phyloP scores from a whole-genome alignment of 2,113 vertebrate genomes.

The Falco punctatus region DNA sequence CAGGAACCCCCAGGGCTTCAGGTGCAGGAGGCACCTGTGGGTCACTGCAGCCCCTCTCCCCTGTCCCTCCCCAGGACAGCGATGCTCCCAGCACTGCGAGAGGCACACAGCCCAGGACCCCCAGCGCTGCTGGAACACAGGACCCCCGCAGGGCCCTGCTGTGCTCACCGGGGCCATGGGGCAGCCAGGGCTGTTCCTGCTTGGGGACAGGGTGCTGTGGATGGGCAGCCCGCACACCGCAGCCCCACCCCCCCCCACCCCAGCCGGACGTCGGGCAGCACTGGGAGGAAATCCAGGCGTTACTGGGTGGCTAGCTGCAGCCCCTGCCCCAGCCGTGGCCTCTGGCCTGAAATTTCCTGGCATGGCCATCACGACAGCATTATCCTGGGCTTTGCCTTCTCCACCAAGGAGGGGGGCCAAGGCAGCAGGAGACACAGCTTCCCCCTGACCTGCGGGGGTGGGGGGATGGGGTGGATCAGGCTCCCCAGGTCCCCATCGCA shows the following conservation, averaged over 20 bases:
- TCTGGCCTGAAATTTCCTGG: conserved; percentile 39
- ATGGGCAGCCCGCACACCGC: background rate
- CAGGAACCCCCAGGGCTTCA: background rate
- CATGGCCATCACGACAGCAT: background rate
- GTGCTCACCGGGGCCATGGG: background rate
- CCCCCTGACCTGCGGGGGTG: background rate
- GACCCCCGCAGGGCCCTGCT: accelerated
- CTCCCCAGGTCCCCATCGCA: background rate
- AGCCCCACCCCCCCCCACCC: background rate
- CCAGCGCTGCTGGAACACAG: accelerated
- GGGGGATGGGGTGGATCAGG: background rate
- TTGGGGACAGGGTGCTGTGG: accelerated
- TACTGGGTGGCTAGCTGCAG: background rate
- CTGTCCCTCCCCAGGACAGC: accelerated
- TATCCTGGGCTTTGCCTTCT: background rate
- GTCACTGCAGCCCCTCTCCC: background rate
- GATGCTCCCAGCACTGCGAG: background rate
- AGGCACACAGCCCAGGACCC: background rate
- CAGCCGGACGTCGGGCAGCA: background rate
- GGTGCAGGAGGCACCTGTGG: conserved; percentile 23
- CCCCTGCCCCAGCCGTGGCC: background rate
- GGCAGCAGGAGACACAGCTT: background rate
- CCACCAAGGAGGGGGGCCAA: background rate
- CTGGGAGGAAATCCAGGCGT: background rate
- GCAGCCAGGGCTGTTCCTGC: background rate